Evolutionary conservation across 2,113 vertebrate species (phyloP), one percentile per base, ranked within the genome.

Genomic region (Otis tarda): DNA sequence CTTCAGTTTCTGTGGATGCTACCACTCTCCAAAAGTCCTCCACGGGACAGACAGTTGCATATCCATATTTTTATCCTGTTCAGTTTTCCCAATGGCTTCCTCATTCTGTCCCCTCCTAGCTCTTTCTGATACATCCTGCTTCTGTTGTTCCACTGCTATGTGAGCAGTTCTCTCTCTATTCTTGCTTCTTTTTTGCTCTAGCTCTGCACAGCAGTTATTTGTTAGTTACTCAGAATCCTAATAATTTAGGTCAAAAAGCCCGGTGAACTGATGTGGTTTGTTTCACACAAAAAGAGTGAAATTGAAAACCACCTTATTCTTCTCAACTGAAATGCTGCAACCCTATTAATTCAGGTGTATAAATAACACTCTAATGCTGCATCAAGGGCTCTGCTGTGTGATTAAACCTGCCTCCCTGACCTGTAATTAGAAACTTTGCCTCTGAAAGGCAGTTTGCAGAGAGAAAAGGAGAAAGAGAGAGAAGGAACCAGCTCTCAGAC

Each of bases 361-460:
- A 97, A 97, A 97, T 95, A 97, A 97, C 95, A 90, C 87, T 87
- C 90, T 92, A 87, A 96, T 80, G 78, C 94, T 87, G 95, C 88
- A 96, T 96, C 93, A 96, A 97, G 96, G 87, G 95, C 89, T 95
- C 94, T 94, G 95, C 95, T 97, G 95, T 97, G 93, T 93, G 95
- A 94, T 93, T 95, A 96, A 94, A 96, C 90, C 61, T 69, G 94
- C 95, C 65, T 96, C 45, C 79, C 97, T 98, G 97, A 98, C 97
- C 97, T 98, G 98, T 98, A 98, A 98, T 98, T 98, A 98, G 98
- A 98, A 98, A 98, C 98, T 97, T 97, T 92, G 85, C 96, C 95
- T 97, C 95, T 96, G 97, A 97, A 97, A 97, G 89, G 95, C 95
- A 96, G 95, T 95, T 96, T 96, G 95, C 86, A 94, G 76, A 94